Evolutionary conservation across 1,140 invertebrate species (phyloP), one percentile per base, ranked within the genome.

Genomic region (Drosophila rhopaloa): DNA sequence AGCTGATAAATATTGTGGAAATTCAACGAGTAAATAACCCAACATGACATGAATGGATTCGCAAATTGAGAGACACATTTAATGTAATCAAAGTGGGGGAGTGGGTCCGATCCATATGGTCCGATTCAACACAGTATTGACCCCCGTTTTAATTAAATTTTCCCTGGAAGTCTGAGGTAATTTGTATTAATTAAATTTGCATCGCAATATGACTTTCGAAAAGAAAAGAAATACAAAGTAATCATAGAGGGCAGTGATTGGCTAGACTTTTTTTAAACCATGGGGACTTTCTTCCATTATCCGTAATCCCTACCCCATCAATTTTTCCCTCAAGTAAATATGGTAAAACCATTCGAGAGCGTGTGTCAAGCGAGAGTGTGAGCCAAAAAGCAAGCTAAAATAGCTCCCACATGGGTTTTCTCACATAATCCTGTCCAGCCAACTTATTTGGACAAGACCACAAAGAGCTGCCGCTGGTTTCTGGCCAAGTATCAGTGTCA

Each of bases 401-500:
- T 54, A 32, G 37, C 44, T 13, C 41, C 29, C 27, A 37, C 58
- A 44, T 32, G 32, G 38, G 27, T 44, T 29, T 62, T 73, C 58
- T 65, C 81, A 57, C 58, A 61, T 61, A 79, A 75, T 76, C 53
- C 57, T 61, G 16, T 16, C 27, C 35, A 19, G 48, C 14, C 38
- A n/a, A 50, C 71, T 57, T 62, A 74, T 85, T 86, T 83, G 76
- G 80, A 50, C 70, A 82, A 75, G 67, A 55, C 77, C 62, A 74
- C 60, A 72, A 43, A 47, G 60, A 67, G 60, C 41, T 53, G 58
- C 68, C 58, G 37, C 56, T 60, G 71, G 54, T 50, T 60, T 53
- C 53, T 71, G 40, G 58, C 35, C 71, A 68, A 65, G 75, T 73
- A 76, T 84, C 81, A 80, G 79, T 80, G 83, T 68, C 83, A 81